Evolutionary conservation across 2,113 vertebrate genomes (phyloP).

Genomic region (Saccopteryx leptura): DNA sequence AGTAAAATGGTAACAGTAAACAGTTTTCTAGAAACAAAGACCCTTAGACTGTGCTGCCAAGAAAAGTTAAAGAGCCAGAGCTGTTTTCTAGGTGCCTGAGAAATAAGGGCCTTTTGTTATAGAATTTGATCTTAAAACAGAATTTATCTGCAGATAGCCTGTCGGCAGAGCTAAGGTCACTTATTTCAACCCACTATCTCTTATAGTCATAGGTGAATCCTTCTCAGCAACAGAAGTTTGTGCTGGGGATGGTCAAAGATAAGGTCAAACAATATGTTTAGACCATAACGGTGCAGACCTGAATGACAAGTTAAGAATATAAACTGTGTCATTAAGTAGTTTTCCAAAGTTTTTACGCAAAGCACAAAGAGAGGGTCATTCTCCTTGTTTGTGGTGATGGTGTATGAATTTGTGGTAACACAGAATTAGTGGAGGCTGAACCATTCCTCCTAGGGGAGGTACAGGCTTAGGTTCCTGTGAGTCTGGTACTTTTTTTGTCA

Average conservation of each 20-base stretch:
- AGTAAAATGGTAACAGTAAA: constrained; percentile 29
- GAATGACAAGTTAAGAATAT: not conserved
- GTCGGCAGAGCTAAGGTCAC: not conserved
- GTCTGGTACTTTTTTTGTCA: not conserved
- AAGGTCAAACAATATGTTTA: not conserved
- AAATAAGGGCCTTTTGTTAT: not conserved
- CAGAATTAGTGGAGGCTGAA: not conserved
- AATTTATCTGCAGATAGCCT: not conserved
- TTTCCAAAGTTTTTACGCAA: not conserved
- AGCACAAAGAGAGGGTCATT: not conserved
- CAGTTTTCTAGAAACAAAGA: constrained; percentile 59
- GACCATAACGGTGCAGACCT: not conserved
- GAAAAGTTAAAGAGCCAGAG: not conserved
- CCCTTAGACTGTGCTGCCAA: not conserved
- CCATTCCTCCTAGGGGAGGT: not conserved
- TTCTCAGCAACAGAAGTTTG: not conserved
- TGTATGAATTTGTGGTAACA: not conserved
- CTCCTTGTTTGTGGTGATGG: not conserved
- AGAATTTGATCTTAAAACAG: constrained; percentile 14
- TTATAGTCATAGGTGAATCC: not conserved
- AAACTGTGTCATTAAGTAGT: not conserved
- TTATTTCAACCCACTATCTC: not conserved
- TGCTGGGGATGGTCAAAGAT: not conserved
- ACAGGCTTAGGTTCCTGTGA: accelerated
- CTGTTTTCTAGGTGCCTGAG: not conserved